Base-by-base conservation (phyloP, 2,797 vertebrate species). In the Fundulus diaphanus region DNA sequence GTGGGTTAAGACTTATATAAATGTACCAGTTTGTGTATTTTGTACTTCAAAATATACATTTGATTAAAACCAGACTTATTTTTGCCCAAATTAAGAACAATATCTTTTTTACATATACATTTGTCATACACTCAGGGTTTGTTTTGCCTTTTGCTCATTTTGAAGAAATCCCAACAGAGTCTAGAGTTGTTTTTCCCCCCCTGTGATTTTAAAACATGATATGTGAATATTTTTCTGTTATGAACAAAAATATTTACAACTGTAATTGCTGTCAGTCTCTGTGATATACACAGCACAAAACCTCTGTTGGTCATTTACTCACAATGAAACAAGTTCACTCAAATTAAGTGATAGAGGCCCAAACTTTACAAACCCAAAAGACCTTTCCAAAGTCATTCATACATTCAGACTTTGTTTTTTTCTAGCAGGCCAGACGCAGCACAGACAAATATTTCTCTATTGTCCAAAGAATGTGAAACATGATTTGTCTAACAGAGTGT, bases 301-400 rank as follows among this genome's bases (percentile, higher is more conserved):
- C 49, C 74, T 72, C 82, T 82, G 80, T 86, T 85, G 70, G 72
- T 51, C 44, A 46, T 12, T 46, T 37, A 37, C 15, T 5, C 68
- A 67, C 66, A 44, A 13, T 13, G 7, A 78, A 7, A 61, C 27
- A 68, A 44, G 51, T 22, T 49, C 16, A 18, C 15, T 73, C 40
- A 15, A 42, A 77, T n/a, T 27, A 46, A 70, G 78, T 44, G 40
- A 67, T 0, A 61, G 70, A 51, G 12, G 13, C 29, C 24, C 40
- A 22, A 3, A 67, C 79, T 54, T 12, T 61, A 40, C 46, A 57
- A 67, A 84, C 63, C 24, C 59, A 0, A 61, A 75, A 29, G 27
- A 4, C 2, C 51, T 78, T 70, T 74, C 27, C 7, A 46, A 59
- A 29, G 70, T 29, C 15, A 0, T 31, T 74, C 13, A 66, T 27